Evolutionary conservation across 1,140 invertebrate genomes (phyloP).

Genomic region (Anastatus disparis): DNA sequence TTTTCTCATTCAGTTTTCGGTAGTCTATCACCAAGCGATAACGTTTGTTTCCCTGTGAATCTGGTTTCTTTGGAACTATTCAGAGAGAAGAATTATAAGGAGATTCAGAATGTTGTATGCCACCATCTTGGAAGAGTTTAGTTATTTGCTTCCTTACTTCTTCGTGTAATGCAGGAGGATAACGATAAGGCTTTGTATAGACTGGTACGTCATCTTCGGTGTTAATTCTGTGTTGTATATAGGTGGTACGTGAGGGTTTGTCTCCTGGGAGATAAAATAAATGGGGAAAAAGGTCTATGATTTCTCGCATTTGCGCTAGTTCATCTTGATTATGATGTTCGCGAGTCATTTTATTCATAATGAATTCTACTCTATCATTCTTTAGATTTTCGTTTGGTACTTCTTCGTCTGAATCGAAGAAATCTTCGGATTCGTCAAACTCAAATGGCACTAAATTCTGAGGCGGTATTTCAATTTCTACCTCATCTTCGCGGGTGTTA

Average conservation of each 20-base stretch:
- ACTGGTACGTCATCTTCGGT: neutral
- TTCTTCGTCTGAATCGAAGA: too few species aligned
- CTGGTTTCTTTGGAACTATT: neutral
- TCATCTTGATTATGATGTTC: too few species aligned
- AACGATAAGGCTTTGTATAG: neutral
- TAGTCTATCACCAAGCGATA: constrained; percentile 46
- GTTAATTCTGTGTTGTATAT: neutral
- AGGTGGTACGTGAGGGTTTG: too few species aligned
- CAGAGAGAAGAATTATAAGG: neutral
- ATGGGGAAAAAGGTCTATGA: too few species aligned
- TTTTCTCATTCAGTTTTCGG: constrained; percentile 57
- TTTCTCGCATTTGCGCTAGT: too few species aligned
- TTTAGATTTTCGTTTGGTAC: too few species aligned
- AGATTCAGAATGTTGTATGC: neutral
- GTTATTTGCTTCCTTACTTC: neutral
- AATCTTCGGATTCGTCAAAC: neutral
- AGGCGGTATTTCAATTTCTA: neutral
- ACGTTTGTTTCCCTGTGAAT: constrained; percentile 1
- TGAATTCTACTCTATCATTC: too few species aligned
- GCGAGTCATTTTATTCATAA: too few species aligned
- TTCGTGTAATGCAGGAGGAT: neutral
- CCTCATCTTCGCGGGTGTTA: constrained; percentile 23
- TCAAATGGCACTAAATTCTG: constrained; percentile 11
- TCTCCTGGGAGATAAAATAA: too few species aligned
- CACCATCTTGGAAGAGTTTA: neutral